Base-by-base conservation (phyloP, 2,888 invertebrate species). In the Fragum whitleyi region DNA sequence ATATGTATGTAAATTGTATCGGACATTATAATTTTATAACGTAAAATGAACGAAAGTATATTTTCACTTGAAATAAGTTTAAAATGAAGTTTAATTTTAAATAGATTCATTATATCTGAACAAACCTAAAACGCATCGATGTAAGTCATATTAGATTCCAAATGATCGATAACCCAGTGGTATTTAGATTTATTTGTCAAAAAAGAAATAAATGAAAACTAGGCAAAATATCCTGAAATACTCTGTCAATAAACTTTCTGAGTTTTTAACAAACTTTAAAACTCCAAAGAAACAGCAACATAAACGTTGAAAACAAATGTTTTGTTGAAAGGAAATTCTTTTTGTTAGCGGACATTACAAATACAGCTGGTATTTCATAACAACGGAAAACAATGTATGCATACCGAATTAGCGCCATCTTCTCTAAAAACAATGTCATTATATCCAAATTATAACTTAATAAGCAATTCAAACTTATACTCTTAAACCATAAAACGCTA, bases 341-440 rank as follows among this genome's bases (percentile, higher is more conserved):
- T 29, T 29, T 62, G 26, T 1, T 62, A n/a, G 14, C 19, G 32
- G 26, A 62, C 62, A 62, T 62, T 62, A 62, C 28, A 62, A 29
- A 32, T 62, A 32, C 29, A 62, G 62, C 62, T 29, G n/a, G 29
- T 32, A 62, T 61, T 61, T 23, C 61, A 61, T 19, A 29, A 23
- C 19, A 29, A 29, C 7, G 26, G 11, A 62, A 29, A 7, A 21
- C 23, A 21, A n/a, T 19, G 9, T 28, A 2, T 57, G 59, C 23
- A 57, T 28, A 57, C 59, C 59, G 14, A 16, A 28, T 47, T 9
- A 19, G 47, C 47, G 16, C 47, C 14, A 39, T 39, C 39, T 39
- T 9, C 39, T 9, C 39, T 14, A 39, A 6, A 39, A 39, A 59
- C 5, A 62, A 32, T 62, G 29, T 62, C 57, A 57, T 3, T 57